Base-by-base conservation (phyloP, 2,797 vertebrate species). In the Sebastes matsubarae region DNA sequence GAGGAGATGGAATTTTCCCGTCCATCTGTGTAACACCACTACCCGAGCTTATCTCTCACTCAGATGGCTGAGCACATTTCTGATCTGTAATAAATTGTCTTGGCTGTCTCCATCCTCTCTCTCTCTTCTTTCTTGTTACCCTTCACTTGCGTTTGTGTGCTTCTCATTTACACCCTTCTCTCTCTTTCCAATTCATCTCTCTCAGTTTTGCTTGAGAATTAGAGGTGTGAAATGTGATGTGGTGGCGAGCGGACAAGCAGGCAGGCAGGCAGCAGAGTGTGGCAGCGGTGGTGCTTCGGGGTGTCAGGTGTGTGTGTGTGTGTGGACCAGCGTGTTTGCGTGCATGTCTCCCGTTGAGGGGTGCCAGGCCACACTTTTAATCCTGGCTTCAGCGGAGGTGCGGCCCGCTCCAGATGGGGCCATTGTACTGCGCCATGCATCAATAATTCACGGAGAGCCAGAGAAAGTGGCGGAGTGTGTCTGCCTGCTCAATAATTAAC, bases 401-500 rank as follows among this genome's bases (percentile, higher is more conserved):
- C 73, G 77, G 80, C 77, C 88, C 8, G 66, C 91, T 94, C 94
- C 95, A 96, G 94, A 96, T 95, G 94, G 95, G 95, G 86, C 95
- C 94, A 93, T 95, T 96, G 96, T 95, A 81, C 91, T 80, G 83
- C 80, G 58, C 92, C 94, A 89, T 63, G 90, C 92, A 95, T 96
- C 93, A 96, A 96, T 96, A 95, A 96, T 96, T 95, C 93, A 96
- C 91, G 2, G 84, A 87, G 92, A 94, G 92, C 87, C 68, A 80
- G 92, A 87, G 93, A 94, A 95, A 95, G 94, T 93, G 93, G 91
- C 83, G 79, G 87, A 92, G 94, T 94, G 92, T 94, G 93, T 94
- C 92, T 94, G 93, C 92, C 93, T 94, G 83, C 88, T 96, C 89
- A 96, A 96, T 96, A 95, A 96, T 95, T 96, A 95, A 96, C 91